These are phyloP conservation scores for Propithecus perrieri DNA, from an alignment of 2,797 vertebrate genomes.

Conservation along the genomic window DNA sequence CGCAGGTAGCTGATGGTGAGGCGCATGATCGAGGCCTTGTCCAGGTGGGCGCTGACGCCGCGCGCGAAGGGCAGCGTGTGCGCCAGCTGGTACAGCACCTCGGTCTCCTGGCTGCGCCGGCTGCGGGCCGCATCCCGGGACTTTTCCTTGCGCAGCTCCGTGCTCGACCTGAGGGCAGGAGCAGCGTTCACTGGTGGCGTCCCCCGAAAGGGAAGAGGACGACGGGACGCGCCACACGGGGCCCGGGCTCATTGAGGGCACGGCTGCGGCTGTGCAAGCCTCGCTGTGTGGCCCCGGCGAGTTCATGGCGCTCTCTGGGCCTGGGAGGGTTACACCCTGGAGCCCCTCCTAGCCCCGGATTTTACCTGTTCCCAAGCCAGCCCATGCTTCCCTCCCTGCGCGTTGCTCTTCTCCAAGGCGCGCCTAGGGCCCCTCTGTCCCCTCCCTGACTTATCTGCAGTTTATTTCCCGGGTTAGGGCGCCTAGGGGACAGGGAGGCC, in stretches of 20 bases:
- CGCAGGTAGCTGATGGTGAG: conserved; percentile 92
- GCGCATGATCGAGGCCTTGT: conserved; percentile 94
- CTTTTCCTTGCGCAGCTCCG: conserved; percentile 91
- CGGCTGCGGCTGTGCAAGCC: background rate
- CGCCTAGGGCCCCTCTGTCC: background rate
- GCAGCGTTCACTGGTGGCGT: background rate
- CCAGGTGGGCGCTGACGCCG: conserved; percentile 90
- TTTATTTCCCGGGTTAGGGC: conserved; percentile 22
- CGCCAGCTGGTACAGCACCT: conserved; percentile 92
- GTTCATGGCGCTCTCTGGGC: background rate
- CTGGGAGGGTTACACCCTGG: background rate
- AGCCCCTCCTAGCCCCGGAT: background rate
- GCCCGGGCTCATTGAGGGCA: background rate
- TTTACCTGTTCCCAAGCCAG: conserved; percentile 52
- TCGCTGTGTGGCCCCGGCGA: background rate
- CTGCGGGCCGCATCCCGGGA: conserved; percentile 92
- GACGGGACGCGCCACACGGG: background rate
- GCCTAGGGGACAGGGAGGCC: conserved; percentile 42
- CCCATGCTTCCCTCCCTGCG: background rate
- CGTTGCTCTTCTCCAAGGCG: background rate
- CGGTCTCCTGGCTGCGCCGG: conserved; percentile 92
- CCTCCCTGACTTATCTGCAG: conserved; percentile 57
- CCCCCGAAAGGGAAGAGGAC: background rate
- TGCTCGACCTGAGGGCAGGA: conserved; percentile 83
- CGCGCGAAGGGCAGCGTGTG: conserved; percentile 90